Conservation (phyloP, 2,888 invertebrate species). For the Ormia ochracea region DNA sequence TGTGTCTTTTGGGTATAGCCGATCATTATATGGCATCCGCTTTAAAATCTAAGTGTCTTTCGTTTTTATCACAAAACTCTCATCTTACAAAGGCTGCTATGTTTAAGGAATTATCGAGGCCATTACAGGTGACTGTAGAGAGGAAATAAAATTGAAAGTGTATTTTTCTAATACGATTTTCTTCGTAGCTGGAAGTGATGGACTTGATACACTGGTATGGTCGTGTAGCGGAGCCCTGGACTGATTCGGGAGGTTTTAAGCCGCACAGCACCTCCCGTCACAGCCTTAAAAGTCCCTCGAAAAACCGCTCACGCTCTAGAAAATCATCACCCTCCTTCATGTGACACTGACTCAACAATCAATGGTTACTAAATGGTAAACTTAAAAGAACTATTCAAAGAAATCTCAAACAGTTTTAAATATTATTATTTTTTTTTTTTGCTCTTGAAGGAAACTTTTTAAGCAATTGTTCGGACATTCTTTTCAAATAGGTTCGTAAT, state of each 20-base stretch:
- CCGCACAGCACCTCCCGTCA: constrained; percentile 70
- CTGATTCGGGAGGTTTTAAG: constrained; percentile 70
- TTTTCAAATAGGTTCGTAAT: constrained; percentile 52
- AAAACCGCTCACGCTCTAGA: constrained; percentile 71
- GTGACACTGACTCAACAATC: constrained; percentile 68
- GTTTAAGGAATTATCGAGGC: constrained; percentile 72
- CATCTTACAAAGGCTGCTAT: constrained; percentile 72
- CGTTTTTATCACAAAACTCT: constrained; percentile 73
- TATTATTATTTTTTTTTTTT: not conserved
- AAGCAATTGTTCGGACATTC: constrained; percentile 49
- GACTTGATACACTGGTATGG: constrained; percentile 75
- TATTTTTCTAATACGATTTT: not conserved
- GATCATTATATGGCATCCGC: constrained; percentile 81
- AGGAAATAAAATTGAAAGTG: not conserved
- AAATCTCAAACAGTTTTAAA: not conserved
- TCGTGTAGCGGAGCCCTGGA: constrained; percentile 75
- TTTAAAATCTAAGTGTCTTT: constrained; percentile 72
- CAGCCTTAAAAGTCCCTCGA: constrained; percentile 73
- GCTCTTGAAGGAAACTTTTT: constrained; percentile 17
- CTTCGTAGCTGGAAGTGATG: constrained; percentile 71
- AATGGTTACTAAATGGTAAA: constrained; percentile 3
- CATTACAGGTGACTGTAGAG: constrained; percentile 68
- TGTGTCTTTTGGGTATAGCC: constrained; percentile 82
- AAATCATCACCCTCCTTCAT: constrained; percentile 74
- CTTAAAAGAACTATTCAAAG: not conserved